Percentiles rank a stretch among this genome's conserved stretches.
Conservation (phyloP, 2,113 vertebrate species). For the Agapornis roseicollis region DNA sequence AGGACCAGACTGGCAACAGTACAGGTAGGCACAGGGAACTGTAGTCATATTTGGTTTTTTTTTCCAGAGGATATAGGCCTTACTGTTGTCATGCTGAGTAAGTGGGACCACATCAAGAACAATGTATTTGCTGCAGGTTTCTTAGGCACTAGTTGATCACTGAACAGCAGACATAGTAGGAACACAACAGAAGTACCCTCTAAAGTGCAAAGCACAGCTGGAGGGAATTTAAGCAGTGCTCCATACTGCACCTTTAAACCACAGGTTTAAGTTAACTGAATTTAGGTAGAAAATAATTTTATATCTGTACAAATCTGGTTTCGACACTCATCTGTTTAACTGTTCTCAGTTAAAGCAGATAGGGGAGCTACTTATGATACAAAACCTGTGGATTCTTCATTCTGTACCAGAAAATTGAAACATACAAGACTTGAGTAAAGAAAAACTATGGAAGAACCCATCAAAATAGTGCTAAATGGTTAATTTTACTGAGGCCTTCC, state of each 20-base stretch:
- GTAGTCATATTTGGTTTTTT: fast-evolving
- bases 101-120: neutral
- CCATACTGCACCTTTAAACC: neutral
- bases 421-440: neutral
- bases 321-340: neutral
- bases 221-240: neutral
- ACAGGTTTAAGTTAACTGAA: neutral
- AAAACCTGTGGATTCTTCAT: neutral
- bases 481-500: neutral
- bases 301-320: neutral
- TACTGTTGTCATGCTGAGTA: neutral
- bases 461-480: neutral
- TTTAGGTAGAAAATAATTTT: neutral
- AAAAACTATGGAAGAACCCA: neutral
- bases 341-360: neutral
- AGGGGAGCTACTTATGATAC: neutral
- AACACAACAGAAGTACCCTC: neutral
- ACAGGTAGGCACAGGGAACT: neutral
- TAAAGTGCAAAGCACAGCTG: neutral
- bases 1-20: neutral
- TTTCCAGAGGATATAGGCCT: neutral
- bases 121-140: neutral
- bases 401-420: neutral
- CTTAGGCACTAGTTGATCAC: neutral
- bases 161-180: neutral